phyloP scores from a whole-genome alignment of 92 coral and sea anemone species.

The Parazoanthus atlanticus region DNA sequence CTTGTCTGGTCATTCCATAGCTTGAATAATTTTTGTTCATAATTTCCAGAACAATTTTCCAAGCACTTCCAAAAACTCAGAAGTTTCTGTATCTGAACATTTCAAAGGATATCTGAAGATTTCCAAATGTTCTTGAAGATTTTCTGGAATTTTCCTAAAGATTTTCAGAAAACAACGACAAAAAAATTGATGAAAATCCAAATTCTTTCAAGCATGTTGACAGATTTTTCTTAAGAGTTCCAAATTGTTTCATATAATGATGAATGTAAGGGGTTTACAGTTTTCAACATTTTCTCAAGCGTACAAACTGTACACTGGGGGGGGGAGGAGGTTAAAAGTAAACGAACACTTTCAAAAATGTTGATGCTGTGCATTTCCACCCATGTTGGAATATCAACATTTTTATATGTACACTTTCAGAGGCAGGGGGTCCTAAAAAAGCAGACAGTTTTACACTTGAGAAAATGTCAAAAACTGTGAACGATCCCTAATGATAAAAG shows the following conservation, averaged over 20 bases:
- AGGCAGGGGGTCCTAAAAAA: conserved; percentile 16
- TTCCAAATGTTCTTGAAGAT: conserved; percentile 18
- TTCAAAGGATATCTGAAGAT: conserved; percentile 20
- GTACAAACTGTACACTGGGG: conserved; percentile 7
- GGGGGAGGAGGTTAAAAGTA: neutral
- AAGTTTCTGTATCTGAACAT: conserved; percentile 20
- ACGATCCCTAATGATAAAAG: conserved; percentile 9
- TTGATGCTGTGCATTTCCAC: conserved; percentile 18
- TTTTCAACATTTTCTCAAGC: conserved; percentile 16
- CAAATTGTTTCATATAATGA: conserved; percentile 16
- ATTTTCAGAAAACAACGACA: conserved; percentile 15
- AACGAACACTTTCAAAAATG: conserved; percentile 10
- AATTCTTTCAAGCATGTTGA: conserved; percentile 9
- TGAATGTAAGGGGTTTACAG: neutral
- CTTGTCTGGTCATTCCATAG: conserved; percentile 20
- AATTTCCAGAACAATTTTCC: conserved; percentile 12
- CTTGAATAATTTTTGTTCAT: conserved; percentile 16
- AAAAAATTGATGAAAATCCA: neutral
- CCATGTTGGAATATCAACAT: conserved; percentile 16
- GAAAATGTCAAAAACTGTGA: conserved; percentile 25
- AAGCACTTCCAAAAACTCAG: conserved; percentile 16
- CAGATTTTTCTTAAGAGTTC: conserved; percentile 9
- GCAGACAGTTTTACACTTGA: neutral
- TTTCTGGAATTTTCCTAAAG: conserved; percentile 17
- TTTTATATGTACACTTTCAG: conserved; percentile 19